Evolutionary conservation across 2,113 vertebrate genomes (phyloP).

Genomic region (Nyctibius bracteatus): DNA sequence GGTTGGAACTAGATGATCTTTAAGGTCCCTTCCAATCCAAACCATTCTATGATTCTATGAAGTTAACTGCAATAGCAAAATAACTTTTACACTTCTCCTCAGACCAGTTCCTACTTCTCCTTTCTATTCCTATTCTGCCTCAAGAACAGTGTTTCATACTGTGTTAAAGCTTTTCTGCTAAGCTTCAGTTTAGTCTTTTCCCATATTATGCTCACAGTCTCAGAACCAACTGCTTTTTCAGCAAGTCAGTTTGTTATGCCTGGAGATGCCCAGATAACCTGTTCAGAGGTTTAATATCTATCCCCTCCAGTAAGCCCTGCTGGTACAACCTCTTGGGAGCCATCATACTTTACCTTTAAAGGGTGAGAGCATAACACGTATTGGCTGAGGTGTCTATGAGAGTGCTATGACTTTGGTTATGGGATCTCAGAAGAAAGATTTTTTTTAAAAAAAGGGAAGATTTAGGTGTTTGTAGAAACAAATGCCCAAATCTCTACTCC

Average conservation of each 20-base stretch:
- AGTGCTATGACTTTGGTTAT: not conserved
- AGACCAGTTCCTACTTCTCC: not conserved
- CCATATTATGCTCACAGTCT: not conserved
- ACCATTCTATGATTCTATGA: too few species aligned
- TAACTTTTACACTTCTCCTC: not conserved
- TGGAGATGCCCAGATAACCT: not conserved
- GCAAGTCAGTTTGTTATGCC: not conserved
- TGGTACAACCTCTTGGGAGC: not conserved
- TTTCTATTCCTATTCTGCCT: not conserved
- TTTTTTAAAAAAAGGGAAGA: not conserved
- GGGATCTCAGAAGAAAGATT: not conserved
- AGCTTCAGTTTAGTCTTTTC: not conserved
- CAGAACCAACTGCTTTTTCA: not conserved
- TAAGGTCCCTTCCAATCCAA: too few species aligned
- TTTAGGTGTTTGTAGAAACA: not conserved
- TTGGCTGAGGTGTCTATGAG: not conserved
- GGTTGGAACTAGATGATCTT: too few species aligned
- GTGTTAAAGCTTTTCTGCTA: not conserved
- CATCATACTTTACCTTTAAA: not conserved
- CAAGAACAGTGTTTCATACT: not conserved
- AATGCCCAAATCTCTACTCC: not conserved
- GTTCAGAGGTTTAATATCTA: not conserved
- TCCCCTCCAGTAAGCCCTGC: not conserved
- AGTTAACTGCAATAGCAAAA: not conserved
- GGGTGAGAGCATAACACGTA: not conserved